phyloP scores from a whole-genome alignment of 2,888 invertebrate genomes.

The Hirudinaria manillensis region DNA sequence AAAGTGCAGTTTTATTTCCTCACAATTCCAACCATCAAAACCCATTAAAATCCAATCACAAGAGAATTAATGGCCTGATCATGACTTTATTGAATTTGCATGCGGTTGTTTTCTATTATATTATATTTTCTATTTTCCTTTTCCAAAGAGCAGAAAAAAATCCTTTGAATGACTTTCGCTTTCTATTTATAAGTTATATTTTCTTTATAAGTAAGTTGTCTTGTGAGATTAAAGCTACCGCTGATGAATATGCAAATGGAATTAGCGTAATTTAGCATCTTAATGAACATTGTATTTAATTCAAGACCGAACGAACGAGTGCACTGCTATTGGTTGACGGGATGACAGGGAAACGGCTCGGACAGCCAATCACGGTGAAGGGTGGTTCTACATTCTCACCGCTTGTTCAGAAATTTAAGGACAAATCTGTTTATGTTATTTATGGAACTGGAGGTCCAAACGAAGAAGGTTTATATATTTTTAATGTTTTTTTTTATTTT shows the following conservation, averaged over 20 bases:
- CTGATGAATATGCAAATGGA: neutral
- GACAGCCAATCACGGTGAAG: slow-evolving; percentile 46
- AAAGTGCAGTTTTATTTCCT: too few relatives aligned
- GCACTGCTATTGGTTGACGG: slow-evolving; percentile 48
- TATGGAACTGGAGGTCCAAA: slow-evolving; percentile 51
- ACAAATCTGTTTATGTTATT: slow-evolving; percentile 46
- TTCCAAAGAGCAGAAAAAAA: too few relatives aligned
- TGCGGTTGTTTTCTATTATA: too few relatives aligned
- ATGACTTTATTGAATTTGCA: too few relatives aligned
- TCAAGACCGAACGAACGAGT: neutral
- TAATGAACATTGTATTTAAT: slow-evolving; percentile 38
- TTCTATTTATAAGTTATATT: too few relatives aligned
- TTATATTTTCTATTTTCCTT: too few relatives aligned
- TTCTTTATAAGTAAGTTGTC: too few relatives aligned
- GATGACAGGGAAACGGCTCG: slow-evolving; percentile 45
- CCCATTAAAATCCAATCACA: too few relatives aligned
- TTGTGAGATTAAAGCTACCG: too few relatives aligned
- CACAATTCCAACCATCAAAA: too few relatives aligned
- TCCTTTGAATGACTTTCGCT: too few relatives aligned
- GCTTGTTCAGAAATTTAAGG: slow-evolving; percentile 43
- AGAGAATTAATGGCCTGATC: too few relatives aligned
- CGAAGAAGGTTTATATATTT: slow-evolving; percentile 43
- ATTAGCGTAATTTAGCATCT: neutral
- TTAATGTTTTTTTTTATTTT: neutral
- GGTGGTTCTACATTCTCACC: slow-evolving; percentile 48